Percentiles rank a stretch among this genome's conserved stretches.
Conservation (phyloP, 2,113 vertebrate genomes). For the Patagioenas fasciata region DNA sequence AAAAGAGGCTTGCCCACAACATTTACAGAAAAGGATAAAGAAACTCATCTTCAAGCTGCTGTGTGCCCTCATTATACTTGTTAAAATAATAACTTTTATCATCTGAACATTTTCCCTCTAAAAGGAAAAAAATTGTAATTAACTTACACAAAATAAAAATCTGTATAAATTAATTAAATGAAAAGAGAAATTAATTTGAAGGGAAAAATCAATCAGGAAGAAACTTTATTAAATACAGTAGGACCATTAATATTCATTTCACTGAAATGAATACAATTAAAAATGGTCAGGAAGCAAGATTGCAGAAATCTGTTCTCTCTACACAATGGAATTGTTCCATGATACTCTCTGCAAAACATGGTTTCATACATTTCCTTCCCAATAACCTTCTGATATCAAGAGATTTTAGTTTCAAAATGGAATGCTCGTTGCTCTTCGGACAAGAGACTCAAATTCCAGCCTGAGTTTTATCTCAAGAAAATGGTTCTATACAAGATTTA, state of each 20-base stretch:
- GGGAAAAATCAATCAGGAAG: conserved; percentile 49
- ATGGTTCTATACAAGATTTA: background rate
- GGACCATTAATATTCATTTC: conserved; percentile 69
- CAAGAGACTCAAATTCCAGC: background rate
- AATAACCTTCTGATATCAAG: background rate
- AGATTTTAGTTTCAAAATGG: background rate
- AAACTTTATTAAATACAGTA: conserved; percentile 56
- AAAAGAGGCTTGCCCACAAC: background rate
- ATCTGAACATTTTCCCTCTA: background rate
- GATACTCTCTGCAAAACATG: background rate
- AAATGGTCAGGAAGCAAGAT: conserved; percentile 9
- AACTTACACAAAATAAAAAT: conserved; percentile 60
- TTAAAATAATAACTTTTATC: conserved; percentile 17
- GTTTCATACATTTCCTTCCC: background rate
- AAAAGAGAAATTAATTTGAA: conserved; percentile 67
- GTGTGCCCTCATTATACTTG: background rate
- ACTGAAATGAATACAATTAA: conserved; percentile 42
- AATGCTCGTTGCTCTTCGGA: background rate
- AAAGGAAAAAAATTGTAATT: conserved; percentile 56
- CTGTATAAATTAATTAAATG: conserved; percentile 67
- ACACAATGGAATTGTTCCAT: background rate
- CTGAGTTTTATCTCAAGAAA: background rate
- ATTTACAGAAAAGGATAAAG: background rate
- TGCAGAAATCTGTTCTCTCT: background rate
- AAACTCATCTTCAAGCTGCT: background rate